These are phyloP conservation scores for Acanthosepion lycidas DNA, from an alignment of 2,888 invertebrate genomes.

Conservation along the genomic window DNA sequence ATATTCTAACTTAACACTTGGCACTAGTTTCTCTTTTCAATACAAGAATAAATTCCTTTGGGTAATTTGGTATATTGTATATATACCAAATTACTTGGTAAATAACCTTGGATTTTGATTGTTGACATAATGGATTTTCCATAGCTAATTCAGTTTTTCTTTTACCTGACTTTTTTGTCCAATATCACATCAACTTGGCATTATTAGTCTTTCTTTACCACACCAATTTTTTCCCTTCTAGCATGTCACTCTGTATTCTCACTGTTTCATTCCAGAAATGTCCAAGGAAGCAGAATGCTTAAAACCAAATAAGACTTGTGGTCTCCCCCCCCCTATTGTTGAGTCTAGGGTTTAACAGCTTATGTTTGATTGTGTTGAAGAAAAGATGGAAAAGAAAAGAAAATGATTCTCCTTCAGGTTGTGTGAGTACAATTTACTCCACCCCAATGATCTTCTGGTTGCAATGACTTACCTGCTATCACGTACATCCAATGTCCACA, in stretches of 20 bases:
- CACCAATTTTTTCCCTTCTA: not conserved
- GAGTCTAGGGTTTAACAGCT: not conserved
- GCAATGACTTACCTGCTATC: not conserved
- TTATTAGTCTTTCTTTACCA: not conserved
- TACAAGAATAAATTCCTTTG: not conserved
- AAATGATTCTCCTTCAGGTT: not conserved
- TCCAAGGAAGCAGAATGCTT: not conserved
- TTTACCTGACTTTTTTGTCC: not conserved
- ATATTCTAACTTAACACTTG: not conserved
- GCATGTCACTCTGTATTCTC: not conserved
- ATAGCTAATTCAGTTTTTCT: not conserved
- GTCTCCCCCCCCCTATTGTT: not conserved
- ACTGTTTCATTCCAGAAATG: not conserved
- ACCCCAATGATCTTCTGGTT: not conserved
- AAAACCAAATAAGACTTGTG: not conserved
- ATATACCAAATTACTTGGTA: not conserved
- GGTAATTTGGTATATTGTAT: not conserved
- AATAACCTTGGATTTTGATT: not conserved
- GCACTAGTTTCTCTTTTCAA: not conserved
- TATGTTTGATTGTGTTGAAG: not conserved
- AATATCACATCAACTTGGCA: not conserved
- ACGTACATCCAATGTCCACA: not conserved
- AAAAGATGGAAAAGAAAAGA: not conserved
- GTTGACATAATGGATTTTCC: constrained; percentile 33
- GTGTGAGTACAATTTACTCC: not conserved